Evolutionary conservation across 2,888 invertebrate genomes (phyloP).

Genomic region (Elysia crispata): DNA sequence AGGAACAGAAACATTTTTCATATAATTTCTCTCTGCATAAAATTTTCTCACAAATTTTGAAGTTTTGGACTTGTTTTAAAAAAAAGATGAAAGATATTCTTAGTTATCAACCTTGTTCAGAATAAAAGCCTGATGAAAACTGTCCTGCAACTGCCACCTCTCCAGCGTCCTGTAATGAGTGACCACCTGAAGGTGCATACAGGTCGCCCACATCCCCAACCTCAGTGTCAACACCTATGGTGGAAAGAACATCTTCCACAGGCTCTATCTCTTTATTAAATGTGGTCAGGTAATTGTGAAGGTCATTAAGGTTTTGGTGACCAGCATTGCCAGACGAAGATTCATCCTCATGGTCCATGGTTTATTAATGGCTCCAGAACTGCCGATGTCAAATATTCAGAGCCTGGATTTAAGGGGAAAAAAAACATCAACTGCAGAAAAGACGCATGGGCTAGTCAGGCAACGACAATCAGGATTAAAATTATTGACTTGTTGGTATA

Average conservation of each 20-base stretch:
- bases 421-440: too few species aligned
- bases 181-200: constrained; percentile 18
- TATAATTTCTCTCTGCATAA: too few species aligned
- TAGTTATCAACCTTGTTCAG: constrained; percentile 47
- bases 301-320: constrained; percentile 81
- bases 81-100: neutral
- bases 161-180: constrained; percentile 35
- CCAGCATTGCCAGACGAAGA: constrained; percentile 27
- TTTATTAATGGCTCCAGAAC: too few species aligned
- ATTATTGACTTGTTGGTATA: too few species aligned
- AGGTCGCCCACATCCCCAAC: constrained; percentile 38
- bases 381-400: too few species aligned
- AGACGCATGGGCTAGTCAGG: too few species aligned
- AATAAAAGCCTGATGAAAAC: constrained; percentile 52
- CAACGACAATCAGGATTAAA: too few species aligned
- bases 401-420: too few species aligned
- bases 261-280: constrained; percentile 88
- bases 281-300: constrained; percentile 88
- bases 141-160: constrained; percentile 44
- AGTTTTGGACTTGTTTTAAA: too few species aligned
- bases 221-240: constrained; percentile 48
- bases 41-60: too few species aligned
- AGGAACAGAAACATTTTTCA: too few species aligned
- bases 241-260: constrained; percentile 55
- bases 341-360: constrained; percentile 49